Conservation (phyloP, 2,888 invertebrate genomes). For the Acleris sparsana region DNA sequence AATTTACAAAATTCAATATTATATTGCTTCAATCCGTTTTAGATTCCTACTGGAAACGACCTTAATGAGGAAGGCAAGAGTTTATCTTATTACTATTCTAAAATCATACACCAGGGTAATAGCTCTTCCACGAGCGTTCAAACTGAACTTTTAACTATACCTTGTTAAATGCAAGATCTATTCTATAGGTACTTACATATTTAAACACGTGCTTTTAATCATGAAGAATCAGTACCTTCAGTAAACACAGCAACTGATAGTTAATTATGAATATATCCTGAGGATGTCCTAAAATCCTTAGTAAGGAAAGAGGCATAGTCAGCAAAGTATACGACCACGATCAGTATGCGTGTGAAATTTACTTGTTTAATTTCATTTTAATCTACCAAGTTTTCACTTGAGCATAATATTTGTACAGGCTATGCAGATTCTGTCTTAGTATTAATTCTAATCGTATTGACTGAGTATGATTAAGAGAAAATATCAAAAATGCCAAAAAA, state of each 20-base stretch:
- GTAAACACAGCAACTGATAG: constrained; percentile 31
- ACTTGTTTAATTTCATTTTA: constrained; percentile 5
- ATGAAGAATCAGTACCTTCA: constrained; percentile 36
- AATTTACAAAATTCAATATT: constrained; percentile 69
- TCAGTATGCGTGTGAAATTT: constrained; percentile 38
- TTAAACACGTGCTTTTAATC: constrained; percentile 24
- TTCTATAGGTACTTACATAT: constrained; percentile 23
- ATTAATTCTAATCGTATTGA: constrained; percentile 70
- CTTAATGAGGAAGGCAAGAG: constrained; percentile 48
- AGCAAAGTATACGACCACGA: constrained; percentile 41
- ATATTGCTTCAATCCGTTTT: constrained; percentile 61
- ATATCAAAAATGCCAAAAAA: constrained; percentile 55
- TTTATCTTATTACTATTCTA: constrained; percentile 48
- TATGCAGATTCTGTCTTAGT: constrained; percentile 50
- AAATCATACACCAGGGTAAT: constrained; percentile 70
- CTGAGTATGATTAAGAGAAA: constrained; percentile 77
- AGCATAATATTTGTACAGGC: constrained; percentile 28
- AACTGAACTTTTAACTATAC: constrained; percentile 51
- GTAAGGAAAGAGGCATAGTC: constrained; percentile 17
- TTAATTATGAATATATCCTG: constrained; percentile 7
- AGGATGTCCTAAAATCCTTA: background rate
- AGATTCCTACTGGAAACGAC: constrained; percentile 47
- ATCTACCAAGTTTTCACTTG: constrained; percentile 29
- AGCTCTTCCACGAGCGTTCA: constrained; percentile 45
- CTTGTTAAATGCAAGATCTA: constrained; percentile 46